phyloP scores from a whole-genome alignment of 2,888 invertebrate genomes.

The Rotaria macrura region DNA sequence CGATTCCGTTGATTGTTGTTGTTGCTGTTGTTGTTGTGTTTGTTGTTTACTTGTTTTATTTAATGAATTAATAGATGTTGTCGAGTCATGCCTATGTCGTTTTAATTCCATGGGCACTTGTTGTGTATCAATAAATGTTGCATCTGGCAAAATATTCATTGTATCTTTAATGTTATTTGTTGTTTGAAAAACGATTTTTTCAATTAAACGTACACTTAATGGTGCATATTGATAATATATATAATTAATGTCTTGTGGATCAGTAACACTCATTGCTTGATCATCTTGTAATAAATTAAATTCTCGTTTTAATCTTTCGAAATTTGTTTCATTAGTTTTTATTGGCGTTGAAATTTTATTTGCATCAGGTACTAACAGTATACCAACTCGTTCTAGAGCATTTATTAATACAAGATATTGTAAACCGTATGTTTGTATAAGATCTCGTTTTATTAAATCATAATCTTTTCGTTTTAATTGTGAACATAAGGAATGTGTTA shows the following conservation, averaged over 20 bases:
- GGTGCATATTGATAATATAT: slow-evolving; percentile 85
- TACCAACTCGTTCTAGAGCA: neutral
- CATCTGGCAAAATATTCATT: neutral
- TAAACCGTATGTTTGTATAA: neutral
- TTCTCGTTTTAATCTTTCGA: neutral
- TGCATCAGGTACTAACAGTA: neutral
- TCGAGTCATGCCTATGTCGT: slow-evolving; percentile 7
- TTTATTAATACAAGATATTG: slow-evolving; percentile 15
- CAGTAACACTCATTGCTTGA: slow-evolving; percentile 61
- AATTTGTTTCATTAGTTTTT: neutral
- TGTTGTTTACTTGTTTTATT: neutral
- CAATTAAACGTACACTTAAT: slow-evolving; percentile 65
- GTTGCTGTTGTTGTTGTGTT: neutral
- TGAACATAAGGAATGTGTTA: neutral
- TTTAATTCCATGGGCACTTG: slow-evolving; percentile 35
- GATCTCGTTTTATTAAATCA: slow-evolving; percentile 10
- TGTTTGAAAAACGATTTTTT: neutral
- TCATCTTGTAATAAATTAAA: slow-evolving; percentile 15
- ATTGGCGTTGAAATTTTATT: neutral
- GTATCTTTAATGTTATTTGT: neutral
- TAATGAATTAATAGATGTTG: neutral
- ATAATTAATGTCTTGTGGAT: slow-evolving; percentile 76
- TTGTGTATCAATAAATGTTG: slow-evolving; percentile 7
- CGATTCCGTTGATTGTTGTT: slow-evolving; percentile 40
- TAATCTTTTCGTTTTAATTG: slow-evolving; percentile 11